A percentile compares a stretch with the other conserved stretches of the same genome.
Conservation (phyloP, 1,140 invertebrate genomes). For the Forficula auricularia region DNA sequence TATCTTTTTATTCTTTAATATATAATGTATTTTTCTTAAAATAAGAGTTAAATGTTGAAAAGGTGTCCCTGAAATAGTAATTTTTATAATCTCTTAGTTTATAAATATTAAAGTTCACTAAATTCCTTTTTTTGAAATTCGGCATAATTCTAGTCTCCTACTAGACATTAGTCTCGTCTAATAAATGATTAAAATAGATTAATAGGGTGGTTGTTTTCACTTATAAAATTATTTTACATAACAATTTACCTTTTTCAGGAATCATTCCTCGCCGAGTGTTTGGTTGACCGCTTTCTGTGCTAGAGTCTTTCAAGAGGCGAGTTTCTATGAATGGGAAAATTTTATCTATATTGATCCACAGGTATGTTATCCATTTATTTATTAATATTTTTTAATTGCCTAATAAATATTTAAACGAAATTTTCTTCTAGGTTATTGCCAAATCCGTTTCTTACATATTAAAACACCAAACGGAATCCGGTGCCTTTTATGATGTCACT, state of each 20-base stretch:
- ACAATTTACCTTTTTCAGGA: too few relatives aligned
- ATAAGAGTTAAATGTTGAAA: too few relatives aligned
- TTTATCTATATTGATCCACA: constrained; percentile 74
- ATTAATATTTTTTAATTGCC: constrained; percentile 1
- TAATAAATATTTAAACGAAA: constrained; percentile 1
- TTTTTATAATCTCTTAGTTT: too few relatives aligned
- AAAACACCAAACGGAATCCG: constrained; percentile 57
- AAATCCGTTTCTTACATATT: constrained; percentile 62
- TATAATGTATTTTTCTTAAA: too few relatives aligned
- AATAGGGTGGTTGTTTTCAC: constrained; percentile 5
- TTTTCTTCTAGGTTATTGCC: constrained; percentile 39
- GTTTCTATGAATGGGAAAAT: constrained; percentile 86
- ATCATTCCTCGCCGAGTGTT: constrained; percentile 62
- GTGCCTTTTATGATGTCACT: constrained; percentile 70
- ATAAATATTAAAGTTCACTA: too few relatives aligned
- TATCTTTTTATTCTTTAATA: too few relatives aligned
- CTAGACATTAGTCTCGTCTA: too few relatives aligned
- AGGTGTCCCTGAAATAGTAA: too few relatives aligned
- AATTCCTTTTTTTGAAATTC: too few relatives aligned
- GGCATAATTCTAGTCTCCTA: too few relatives aligned
- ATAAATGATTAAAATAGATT: too few relatives aligned
- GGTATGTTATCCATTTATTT: constrained; percentile 19
- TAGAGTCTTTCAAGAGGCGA: constrained; percentile 69
- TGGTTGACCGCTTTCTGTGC: constrained; percentile 77
- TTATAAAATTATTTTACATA: too few relatives aligned